Conservation (phyloP, 2,888 invertebrate genomes). For the Cosmopolites sordidus region DNA sequence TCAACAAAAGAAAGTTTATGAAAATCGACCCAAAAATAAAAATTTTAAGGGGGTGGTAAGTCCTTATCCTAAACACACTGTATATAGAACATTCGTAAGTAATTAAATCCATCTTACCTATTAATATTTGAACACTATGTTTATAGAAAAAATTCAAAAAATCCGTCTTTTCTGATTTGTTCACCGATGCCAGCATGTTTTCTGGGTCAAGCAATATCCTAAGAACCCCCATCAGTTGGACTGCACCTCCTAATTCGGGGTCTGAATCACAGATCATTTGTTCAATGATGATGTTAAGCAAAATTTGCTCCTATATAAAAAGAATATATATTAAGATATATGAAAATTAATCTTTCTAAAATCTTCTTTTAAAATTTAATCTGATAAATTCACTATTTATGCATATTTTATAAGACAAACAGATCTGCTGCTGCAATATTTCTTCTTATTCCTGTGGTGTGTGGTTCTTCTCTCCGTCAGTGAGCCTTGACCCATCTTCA, state of each 20-base stretch:
- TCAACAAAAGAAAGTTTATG: too few relatives aligned
- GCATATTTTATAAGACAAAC: too few relatives aligned
- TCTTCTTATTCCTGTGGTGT: too few relatives aligned
- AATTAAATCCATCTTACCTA: constrained; percentile 56
- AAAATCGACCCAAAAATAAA: neutral
- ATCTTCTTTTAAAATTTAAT: too few relatives aligned
- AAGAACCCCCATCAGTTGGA: constrained; percentile 92
- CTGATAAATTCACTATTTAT: too few relatives aligned
- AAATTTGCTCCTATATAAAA: constrained; percentile 75
- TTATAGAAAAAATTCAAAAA: constrained; percentile 99
- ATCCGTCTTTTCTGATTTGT: constrained; percentile 96
- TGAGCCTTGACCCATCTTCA: too few relatives aligned
- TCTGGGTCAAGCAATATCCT: constrained; percentile 93
- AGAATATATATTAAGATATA: too few relatives aligned
- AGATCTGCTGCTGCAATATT: too few relatives aligned
- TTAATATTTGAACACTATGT: constrained; percentile 93
- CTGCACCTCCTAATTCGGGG: constrained; percentile 95
- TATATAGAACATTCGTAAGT: neutral
- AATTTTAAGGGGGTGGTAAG: too few relatives aligned
- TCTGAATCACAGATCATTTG: constrained; percentile 97
- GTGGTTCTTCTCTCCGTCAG: too few relatives aligned
- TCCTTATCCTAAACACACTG: too few relatives aligned
- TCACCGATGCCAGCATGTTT: constrained; percentile 91
- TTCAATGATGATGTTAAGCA: constrained; percentile 94
- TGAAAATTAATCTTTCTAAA: too few relatives aligned